Percentiles rank a stretch among this genome's conserved stretches.
phyloP scores from a whole-genome alignment of 2,113 vertebrate genomes.

The Beaufortia kweichowensis region DNA sequence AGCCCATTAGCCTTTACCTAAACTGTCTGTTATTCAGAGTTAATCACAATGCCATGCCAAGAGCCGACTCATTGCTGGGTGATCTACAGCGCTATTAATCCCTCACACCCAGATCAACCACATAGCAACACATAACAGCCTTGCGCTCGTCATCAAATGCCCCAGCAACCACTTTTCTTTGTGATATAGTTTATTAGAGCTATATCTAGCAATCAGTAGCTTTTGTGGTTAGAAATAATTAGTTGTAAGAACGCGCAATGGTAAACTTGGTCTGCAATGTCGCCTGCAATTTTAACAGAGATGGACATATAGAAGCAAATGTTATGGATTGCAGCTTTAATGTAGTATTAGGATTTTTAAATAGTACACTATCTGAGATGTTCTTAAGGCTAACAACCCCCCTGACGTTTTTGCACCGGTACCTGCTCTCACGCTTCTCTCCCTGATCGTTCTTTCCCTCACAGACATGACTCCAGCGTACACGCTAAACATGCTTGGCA shows the following conservation, averaged over 20 bases:
- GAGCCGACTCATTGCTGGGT: not conserved
- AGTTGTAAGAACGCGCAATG: no score
- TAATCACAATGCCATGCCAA: constrained; percentile 40
- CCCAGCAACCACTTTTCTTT: no score
- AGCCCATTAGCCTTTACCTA: constrained; percentile 63
- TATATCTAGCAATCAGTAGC: no score
- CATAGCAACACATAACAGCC: no score
- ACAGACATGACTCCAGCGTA: constrained; percentile 68
- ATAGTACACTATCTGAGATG: not conserved
- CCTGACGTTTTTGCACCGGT: not conserved
- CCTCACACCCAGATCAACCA: not conserved
- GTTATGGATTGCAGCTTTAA: no score
- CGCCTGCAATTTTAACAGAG: no score
- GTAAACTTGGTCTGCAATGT: no score
- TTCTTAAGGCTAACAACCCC: not conserved
- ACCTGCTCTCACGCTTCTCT: constrained; percentile 33
- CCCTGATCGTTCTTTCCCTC: constrained; percentile 63
- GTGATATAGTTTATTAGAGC: no score
- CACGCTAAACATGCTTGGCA: constrained; percentile 62
- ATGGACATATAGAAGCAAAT: no score
- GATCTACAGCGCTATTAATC: not conserved
- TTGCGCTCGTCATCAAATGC: no score
- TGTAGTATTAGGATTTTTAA: not conserved
- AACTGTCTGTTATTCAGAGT: constrained; percentile 63
- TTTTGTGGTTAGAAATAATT: no score